Conservation (phyloP, 2,113 vertebrate species). For the Toxotes jaculatrix region DNA sequence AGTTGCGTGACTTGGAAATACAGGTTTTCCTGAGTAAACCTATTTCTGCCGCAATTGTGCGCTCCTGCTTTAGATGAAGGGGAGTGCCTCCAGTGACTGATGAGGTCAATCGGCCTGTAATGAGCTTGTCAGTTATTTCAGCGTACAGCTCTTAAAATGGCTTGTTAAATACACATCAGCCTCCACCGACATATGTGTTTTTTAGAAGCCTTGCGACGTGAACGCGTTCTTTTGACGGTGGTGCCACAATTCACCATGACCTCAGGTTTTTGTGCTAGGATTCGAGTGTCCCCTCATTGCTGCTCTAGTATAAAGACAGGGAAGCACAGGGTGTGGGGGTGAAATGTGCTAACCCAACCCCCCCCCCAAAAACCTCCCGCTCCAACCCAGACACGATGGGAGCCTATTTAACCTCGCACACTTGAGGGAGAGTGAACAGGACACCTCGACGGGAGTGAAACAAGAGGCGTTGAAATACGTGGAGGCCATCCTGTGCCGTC, state of each 20-base stretch:
- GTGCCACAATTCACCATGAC: slow-evolving; percentile 42
- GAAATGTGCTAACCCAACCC: slow-evolving; percentile 13
- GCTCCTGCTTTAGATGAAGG: slow-evolving; percentile 38
- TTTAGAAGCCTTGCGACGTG: slow-evolving; percentile 10
- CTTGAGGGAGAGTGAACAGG: slow-evolving; percentile 72
- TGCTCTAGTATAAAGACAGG: slow-evolving; percentile 49
- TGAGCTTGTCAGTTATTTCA: slow-evolving; percentile 58
- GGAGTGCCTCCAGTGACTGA: slow-evolving; percentile 54
- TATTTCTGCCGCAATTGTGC: slow-evolving; percentile 39
- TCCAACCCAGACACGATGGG: slow-evolving; percentile 70
- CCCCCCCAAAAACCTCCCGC: slow-evolving; percentile 10
- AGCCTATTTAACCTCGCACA: slow-evolving; percentile 79
- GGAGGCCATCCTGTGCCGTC: slow-evolving; percentile 65
- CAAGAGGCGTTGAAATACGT: slow-evolving; percentile 71
- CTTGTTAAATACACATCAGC: slow-evolving; percentile 71
- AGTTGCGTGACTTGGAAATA: slow-evolving; percentile 23
- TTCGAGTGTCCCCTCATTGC: slow-evolving; percentile 61
- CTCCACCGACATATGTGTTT: slow-evolving; percentile 20
- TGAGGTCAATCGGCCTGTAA: slow-evolving; percentile 68
- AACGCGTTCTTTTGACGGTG: slow-evolving; percentile 32
- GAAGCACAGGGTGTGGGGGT: slow-evolving; percentile 5
- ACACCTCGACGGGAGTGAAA: slow-evolving; percentile 65
- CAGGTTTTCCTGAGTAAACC: slow-evolving; percentile 30
- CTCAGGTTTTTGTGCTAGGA: slow-evolving; percentile 45
- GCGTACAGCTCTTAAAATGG: slow-evolving; percentile 51